phyloP scores from a whole-genome alignment of 2,888 invertebrate species.

The Drosophila nr. perissopoda region DNA sequence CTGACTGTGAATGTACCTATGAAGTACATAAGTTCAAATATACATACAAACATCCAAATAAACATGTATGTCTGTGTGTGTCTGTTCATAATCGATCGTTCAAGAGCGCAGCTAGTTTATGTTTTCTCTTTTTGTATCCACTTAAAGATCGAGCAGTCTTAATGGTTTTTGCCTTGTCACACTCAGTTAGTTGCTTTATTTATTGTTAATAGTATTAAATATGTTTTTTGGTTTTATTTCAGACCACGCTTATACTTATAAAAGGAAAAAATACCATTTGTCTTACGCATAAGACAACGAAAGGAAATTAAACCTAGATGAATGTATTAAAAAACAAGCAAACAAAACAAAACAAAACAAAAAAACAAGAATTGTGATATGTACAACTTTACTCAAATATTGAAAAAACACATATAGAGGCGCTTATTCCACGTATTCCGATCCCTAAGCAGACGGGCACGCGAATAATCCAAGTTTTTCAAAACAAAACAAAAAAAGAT shows the following conservation, averaged over 20 bases:
- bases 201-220: not conserved
- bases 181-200: slow-evolving; percentile 4
- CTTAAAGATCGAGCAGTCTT: slow-evolving; percentile 4
- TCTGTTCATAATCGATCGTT: slow-evolving; percentile 10
- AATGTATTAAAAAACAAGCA: slow-evolving; percentile 57
- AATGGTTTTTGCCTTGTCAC: not conserved
- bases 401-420: slow-evolving; percentile 67
- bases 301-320: slow-evolving; percentile 46
- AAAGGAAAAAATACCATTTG: slow-evolving; percentile 45
- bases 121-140: slow-evolving; percentile 9
- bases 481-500: slow-evolving; percentile 8
- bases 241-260: slow-evolving; percentile 64
- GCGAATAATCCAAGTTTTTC: slow-evolving; percentile 34
- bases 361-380: slow-evolving; percentile 73
- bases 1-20: slow-evolving; percentile 24
- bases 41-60: not conserved
- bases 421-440: slow-evolving; percentile 59
- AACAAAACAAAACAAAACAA: slow-evolving; percentile 20
- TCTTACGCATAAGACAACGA: slow-evolving; percentile 64
- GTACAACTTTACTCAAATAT: slow-evolving; percentile 81
- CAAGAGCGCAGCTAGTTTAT: slow-evolving; percentile 35
- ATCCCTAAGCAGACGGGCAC: slow-evolving; percentile 29
- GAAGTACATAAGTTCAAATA: slow-evolving; percentile 17
- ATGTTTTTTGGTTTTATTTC: slow-evolving; percentile 20
- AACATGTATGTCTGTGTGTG: not conserved